Percentiles rank a stretch among this genome's conserved stretches.
phyloP scores from a whole-genome alignment of 2,888 invertebrate species.

The Palloptera scutellata region DNA sequence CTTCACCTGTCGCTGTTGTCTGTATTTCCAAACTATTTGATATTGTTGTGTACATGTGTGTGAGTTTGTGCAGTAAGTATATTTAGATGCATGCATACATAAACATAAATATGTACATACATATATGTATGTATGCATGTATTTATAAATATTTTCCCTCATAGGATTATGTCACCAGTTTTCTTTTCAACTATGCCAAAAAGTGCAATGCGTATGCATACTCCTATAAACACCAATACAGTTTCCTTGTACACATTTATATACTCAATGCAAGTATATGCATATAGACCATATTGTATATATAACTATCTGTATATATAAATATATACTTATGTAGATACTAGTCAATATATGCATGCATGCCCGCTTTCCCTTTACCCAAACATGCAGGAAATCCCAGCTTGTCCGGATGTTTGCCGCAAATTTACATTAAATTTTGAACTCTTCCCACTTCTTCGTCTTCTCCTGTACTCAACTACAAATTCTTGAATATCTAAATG shows the following conservation, averaged over 20 bases:
- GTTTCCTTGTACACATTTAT: too few relatives aligned
- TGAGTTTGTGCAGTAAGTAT: too few relatives aligned
- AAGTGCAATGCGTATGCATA: conserved; percentile 1
- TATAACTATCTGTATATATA: background rate
- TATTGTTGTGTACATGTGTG: too few relatives aligned
- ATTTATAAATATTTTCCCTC: background rate
- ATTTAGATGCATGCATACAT: too few relatives aligned
- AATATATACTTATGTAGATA: background rate
- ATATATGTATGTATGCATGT: background rate
- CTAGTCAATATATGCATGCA: background rate
- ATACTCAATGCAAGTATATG: background rate
- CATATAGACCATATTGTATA: background rate
- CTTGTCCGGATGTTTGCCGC: conserved; percentile 12
- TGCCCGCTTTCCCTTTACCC: background rate
- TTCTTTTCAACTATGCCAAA: background rate
- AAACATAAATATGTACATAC: conserved; percentile 2
- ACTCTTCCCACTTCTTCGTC: background rate
- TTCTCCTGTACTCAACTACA: background rate
- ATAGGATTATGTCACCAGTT: conserved; percentile 16
- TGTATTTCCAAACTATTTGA: too few relatives aligned
- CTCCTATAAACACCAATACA: background rate
- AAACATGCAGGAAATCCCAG: conserved; percentile 7
- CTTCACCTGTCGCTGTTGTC: too few relatives aligned
- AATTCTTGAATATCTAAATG: background rate
- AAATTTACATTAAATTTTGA: conserved; percentile 15